Percentiles rank a stretch among this genome's conserved stretches.
These are phyloP conservation scores for Pollenia griseotomentosa DNA, from an alignment of 2,888 invertebrate species.

Conservation along the genomic window DNA sequence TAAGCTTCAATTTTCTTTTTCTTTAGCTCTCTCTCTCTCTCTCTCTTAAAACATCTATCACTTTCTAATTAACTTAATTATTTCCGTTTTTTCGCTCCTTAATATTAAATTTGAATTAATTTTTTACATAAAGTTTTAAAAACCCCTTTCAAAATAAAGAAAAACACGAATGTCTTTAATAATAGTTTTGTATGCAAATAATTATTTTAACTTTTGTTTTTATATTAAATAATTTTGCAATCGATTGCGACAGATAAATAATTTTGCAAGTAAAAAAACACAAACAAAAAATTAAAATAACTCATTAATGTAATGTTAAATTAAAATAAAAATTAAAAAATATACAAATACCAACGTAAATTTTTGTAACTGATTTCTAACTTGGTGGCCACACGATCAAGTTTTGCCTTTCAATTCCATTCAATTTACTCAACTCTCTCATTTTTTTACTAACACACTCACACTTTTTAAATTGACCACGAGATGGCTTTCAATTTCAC, in stretches of 20 bases:
- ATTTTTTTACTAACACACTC: too few relatives aligned
- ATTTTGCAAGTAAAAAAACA: constrained; percentile 73
- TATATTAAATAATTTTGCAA: constrained; percentile 69
- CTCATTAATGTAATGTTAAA: constrained; percentile 71
- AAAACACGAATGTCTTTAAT: constrained; percentile 31
- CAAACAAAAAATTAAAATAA: constrained; percentile 64
- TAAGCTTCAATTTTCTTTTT: constrained; percentile 52
- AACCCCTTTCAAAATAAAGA: background rate
- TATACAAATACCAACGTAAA: background rate
- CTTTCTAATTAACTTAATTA: constrained; percentile 4
- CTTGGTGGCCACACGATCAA: too few relatives aligned
- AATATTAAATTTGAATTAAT: constrained; percentile 16
- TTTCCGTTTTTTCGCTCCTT: constrained; percentile 17
- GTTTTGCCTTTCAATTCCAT: too few relatives aligned
- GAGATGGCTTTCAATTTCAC: too few relatives aligned
- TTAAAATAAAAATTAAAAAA: constrained; percentile 67
- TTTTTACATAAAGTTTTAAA: constrained; percentile 40
- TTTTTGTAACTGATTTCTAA: background rate
- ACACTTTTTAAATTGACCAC: too few relatives aligned
- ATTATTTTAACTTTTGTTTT: constrained; percentile 67
- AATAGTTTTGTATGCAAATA: constrained; percentile 64
- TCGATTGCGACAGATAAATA: constrained; percentile 68
- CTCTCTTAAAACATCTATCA: background rate
- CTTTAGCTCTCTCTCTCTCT: constrained; percentile 16
- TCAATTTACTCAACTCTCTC: too few relatives aligned